Conservation (phyloP, 1,140 invertebrate genomes). For the Cryptotermes secundus region DNA sequence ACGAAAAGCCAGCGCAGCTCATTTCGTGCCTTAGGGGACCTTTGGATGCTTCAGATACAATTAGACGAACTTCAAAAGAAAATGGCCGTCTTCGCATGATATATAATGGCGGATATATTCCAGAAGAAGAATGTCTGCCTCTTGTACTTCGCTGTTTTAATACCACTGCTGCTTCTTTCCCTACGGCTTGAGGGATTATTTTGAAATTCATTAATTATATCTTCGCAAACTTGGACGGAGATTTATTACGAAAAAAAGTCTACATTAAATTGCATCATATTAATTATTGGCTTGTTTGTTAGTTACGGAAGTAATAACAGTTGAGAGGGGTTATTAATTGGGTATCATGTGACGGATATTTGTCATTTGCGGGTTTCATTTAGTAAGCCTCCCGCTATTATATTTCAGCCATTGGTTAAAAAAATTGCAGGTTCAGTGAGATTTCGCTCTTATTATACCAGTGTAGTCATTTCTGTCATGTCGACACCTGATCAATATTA, state of each 20-base stretch:
- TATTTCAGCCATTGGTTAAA: not conserved
- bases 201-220: constrained; percentile 5
- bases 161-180: not conserved
- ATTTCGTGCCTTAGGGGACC: not conserved
- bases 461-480: not conserved
- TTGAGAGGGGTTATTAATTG: not conserved
- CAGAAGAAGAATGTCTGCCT: not conserved
- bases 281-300: constrained; percentile 18
- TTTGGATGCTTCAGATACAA: not conserved
- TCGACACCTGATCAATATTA: not conserved
- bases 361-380: not conserved
- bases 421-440: not conserved
- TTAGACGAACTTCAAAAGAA: not conserved
- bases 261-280: not conserved
- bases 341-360: not conserved
- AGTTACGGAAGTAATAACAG: not conserved
- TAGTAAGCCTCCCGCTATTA: not conserved
- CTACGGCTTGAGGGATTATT: not conserved
- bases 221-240: not conserved
- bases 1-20: not conserved
- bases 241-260: not conserved
- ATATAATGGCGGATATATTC: not conserved
- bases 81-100: not conserved
- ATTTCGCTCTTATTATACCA: not conserved
- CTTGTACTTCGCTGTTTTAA: not conserved